Evolutionary conservation across 2,797 vertebrate genomes (phyloP).

Genomic region (Rhynchonycteris naso): DNA sequence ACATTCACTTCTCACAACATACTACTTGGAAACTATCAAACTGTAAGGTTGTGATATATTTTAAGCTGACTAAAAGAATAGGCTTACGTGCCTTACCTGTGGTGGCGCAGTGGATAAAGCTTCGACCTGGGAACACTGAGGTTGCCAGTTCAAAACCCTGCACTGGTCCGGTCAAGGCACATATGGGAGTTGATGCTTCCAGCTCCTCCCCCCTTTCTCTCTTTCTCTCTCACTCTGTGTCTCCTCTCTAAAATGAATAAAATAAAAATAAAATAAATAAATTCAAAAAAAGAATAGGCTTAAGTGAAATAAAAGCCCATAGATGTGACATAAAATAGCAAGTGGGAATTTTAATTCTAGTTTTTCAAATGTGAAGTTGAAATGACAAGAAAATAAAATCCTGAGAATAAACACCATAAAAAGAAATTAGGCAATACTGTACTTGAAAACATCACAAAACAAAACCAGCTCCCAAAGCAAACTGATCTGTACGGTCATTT

Average conservation of each 20-base stretch:
- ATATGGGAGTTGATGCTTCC: too few species aligned
- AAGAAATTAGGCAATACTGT: constrained; percentile 20
- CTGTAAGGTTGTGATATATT: not conserved
- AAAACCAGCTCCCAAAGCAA: not conserved
- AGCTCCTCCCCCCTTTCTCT: too few species aligned
- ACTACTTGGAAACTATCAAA: constrained; percentile 28
- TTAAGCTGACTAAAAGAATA: constrained; percentile 46
- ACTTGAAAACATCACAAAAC: constrained; percentile 26
- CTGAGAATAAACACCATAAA: constrained; percentile 35
- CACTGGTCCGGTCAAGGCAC: too few species aligned
- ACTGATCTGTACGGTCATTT: constrained; percentile 19
- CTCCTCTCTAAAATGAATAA: too few species aligned
- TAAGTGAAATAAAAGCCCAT: constrained; percentile 30
- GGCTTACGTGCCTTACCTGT: constrained; percentile 12
- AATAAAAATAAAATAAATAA: too few species aligned
- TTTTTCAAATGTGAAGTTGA: constrained; percentile 51
- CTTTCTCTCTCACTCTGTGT: too few species aligned
- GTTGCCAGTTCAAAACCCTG: too few species aligned
- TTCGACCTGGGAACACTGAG: too few species aligned
- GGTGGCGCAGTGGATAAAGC: too few species aligned
- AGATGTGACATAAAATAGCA: constrained; percentile 17
- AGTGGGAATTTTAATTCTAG: constrained; percentile 54
- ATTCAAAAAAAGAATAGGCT: constrained; percentile 46
- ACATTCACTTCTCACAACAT: constrained; percentile 53
- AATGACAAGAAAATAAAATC: constrained; percentile 56